Base-by-base conservation (phyloP, 2,888 invertebrate species). In the Drosophila siamana region DNA sequence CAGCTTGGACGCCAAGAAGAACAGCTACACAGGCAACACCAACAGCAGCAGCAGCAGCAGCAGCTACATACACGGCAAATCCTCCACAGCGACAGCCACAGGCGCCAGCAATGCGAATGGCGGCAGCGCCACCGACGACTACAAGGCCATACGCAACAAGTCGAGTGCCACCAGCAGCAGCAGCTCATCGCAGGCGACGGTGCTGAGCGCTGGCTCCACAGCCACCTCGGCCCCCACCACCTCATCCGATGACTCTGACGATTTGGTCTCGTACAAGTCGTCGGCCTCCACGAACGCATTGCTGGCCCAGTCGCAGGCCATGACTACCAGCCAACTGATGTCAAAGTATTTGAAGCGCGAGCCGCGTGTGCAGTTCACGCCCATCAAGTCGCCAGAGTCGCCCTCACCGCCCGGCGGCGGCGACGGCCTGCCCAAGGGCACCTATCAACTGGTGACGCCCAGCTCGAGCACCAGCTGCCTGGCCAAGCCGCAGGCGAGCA, bases 321-420 rank as follows among this genome's bases (percentile, higher is more conserved):
- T 92, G 92, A 91, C 92, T 62, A 91, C 92, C 56, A 90, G 91
- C 24, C 92, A 92, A 65, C 81, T 91, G 46, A 91, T 92, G 91
- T 91, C 92, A 4, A 92, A 92, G 57, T 92, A 91, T 76, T 78
- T 92, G 8, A 91, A 91, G 63, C 88, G 92, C 7, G 92, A 92
- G 57, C 92, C 92, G n/a, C 88, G 91, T 9, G 91, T 91, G 2
- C 90, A 92, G 48, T 91, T 91, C 41, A 91, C 91, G 41, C 90
- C 91, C 9, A 91, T 90, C 44, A 90, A 90, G 75, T 91, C 91
- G 8, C 91, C 92, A 52, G 91, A 92, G 28, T 90, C 92, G 7
- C 91, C 92, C 5, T 91, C 91, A 1, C 91, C 92, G 47, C 91
- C 92, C 2, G 88, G 87, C 33, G 80, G 85, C 6, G 72, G 89